Base-by-base conservation (phyloP, 2,113 vertebrate genomes). In the Podilymbus podiceps region DNA sequence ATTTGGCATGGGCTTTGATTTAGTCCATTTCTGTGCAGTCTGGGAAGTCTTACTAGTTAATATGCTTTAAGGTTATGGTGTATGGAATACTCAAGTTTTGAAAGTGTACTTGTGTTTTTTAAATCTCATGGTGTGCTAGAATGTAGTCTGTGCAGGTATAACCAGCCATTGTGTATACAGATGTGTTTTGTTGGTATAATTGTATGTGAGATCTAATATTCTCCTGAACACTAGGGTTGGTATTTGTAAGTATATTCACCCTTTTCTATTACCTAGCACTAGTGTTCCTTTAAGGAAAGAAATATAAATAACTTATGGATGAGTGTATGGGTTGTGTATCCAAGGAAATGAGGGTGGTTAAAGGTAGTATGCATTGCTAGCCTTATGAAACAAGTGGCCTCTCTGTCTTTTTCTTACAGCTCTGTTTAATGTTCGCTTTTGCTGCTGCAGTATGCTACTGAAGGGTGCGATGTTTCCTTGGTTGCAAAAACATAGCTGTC, bases 341-440 rank as follows among this genome's bases (percentile, higher is more conserved):
- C 76, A 84, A 47, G 83, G 80, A 74, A 91, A 68, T 81, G 31
- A 78, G 42, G 33, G 38, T 10, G 44, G 72, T 56, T 93, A 73
- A 83, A 80, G 53, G 71, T 25, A 76, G 38, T 24, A 52, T 63
- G 68, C 47, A 15, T 69, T 4, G 12, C 83, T 67, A 35, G 28
- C 9, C 76, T 71, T 47, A n/a, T 2, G 38, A 82, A 63, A 82
- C 76, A 75, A 87, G 68, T 56, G 84, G 52, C 44, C 52, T 84
- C 56, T 90, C 52, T 83, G 59, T 84, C 66, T 79, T 50, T 89
- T 40, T 40, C 63, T 66, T 55, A 12, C n/a, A 66, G 71, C 63
- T 83, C 91, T 96, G 88, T 93, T 94, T 75, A 77, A 80, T 27
- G 79, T 95, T 86, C 46, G 8, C 68, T 60, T 71, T 22, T 66